Base-by-base conservation (phyloP, 2,888 invertebrate species). In the Gisinianus flammeolus region DNA sequence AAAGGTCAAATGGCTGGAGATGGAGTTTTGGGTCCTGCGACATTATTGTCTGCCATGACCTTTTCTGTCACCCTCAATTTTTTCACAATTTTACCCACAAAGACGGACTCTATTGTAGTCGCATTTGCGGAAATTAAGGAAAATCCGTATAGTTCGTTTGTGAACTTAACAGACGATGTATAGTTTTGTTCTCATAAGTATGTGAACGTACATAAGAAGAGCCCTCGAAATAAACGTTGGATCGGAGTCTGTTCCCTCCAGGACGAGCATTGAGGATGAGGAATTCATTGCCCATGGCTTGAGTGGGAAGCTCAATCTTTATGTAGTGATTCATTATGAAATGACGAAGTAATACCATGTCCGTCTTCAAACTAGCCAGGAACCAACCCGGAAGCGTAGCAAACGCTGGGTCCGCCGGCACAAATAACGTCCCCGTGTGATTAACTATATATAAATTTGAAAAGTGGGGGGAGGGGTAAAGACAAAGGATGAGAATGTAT, bases 371-470 rank as follows among this genome's bases (percentile, higher is more conserved):
- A 66, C 80, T 82, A 19, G 81, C 81, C 58, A 81, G 54, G 68
- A 84, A 83, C 83, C 83, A 83, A 24, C 70, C 69, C 1, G 85
- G 85, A 2, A 85, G 78, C 24, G 76, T 58, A 28, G 81, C 71
- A 69, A 84, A 85, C 4, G 84, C 80, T 28, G 80, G 81, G 66
- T 85, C 85, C 22, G 80, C 82, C 0, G 85, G 85, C 19, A 81
- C 81, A 68, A 85, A 83, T 19, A 85, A 76, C 4, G 85, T 85
- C n/a, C n/a, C n/a, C n/a, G n/a, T n/a, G n/a, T n/a, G n/a, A n/a
- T n/a, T n/a, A n/a, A n/a, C n/a, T n/a, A n/a, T n/a, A n/a, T n/a
- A n/a, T n/a, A n/a, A n/a, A n/a, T n/a, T n/a, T n/a, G n/a, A n/a
- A n/a, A n/a, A n/a, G n/a, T n/a, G n/a, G n/a, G n/a, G n/a, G n/a